A percentile compares a stretch with the other conserved stretches of the same genome.
Evolutionary conservation across 2,797 vertebrate genomes (phyloP).

Genomic region (Mormyrops attenuatus): DNA sequence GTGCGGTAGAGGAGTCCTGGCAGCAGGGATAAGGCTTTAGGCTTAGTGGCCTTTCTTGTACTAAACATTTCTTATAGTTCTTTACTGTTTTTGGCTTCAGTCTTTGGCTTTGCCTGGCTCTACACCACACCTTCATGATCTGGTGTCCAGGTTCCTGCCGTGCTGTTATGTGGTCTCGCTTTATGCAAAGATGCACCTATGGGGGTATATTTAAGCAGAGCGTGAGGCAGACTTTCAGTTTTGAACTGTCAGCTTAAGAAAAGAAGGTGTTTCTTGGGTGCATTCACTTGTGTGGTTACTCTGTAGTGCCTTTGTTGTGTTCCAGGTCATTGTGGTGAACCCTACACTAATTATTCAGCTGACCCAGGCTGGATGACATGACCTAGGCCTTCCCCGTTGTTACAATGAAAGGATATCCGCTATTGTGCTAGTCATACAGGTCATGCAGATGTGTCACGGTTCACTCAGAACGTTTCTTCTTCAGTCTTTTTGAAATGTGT

Average conservation of each 20-base stretch:
- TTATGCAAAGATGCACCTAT: not conserved
- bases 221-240: conserved; percentile 19
- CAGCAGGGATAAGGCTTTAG: not conserved
- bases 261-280: conserved; percentile 43
- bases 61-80: not conserved
- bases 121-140: not conserved
- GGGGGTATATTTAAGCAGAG: not conserved
- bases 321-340: conserved; percentile 63
- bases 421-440: not conserved
- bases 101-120: not conserved
- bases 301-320: conserved; percentile 65
- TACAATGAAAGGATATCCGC: conserved; percentile 42
- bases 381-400: conserved; percentile 55
- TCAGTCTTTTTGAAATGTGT: conserved; percentile 2
- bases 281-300: conserved; percentile 56
- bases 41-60: not conserved
- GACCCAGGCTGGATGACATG: conserved; percentile 69
- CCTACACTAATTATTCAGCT: conserved; percentile 65
- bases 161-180: not conserved
- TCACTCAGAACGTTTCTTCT: conserved; percentile 51
- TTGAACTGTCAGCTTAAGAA: conserved; percentile 58
- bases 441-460: not conserved
- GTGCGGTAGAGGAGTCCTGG: conserved; percentile 27
- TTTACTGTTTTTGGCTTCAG: conserved; percentile 36
- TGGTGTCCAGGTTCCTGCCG: not conserved